Conservation (phyloP, 1,140 invertebrate genomes). For the Drosophila kepulauana region DNA sequence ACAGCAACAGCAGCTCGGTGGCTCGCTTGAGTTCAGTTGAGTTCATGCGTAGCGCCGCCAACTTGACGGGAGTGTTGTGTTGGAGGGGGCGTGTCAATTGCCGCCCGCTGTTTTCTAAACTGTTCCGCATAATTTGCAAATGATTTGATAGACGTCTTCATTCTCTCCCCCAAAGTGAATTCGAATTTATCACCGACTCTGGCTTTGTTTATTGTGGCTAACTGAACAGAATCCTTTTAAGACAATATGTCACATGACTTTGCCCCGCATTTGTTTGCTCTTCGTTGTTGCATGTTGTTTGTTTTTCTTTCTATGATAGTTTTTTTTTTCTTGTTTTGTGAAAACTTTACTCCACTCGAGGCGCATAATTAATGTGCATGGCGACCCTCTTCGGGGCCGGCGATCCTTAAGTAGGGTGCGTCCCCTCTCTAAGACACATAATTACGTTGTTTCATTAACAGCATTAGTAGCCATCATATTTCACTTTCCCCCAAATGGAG, state of each 20-base stretch:
- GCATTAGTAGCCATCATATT: conserved; percentile 80
- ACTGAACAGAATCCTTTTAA: conserved; percentile 70
- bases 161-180: neutral
- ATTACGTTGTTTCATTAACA: conserved; percentile 83
- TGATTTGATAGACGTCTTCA: conserved; percentile 51
- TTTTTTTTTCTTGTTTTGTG: conserved; percentile 17
- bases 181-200: conserved; percentile 13
- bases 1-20: conserved; percentile 30
- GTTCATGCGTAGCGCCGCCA: conserved; percentile 53
- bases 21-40: conserved; percentile 64
- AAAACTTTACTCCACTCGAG: conserved; percentile 34
- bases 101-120: conserved; percentile 38
- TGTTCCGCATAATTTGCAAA: conserved; percentile 61
- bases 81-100: conserved; percentile 39
- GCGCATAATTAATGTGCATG: conserved; percentile 74
- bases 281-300: conserved; percentile 37
- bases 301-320: conserved; percentile 40
- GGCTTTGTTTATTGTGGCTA: conserved; percentile 12
- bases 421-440: conserved; percentile 68
- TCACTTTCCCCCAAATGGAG: conserved; percentile 50
- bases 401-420: conserved; percentile 70
- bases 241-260: conserved; percentile 65
- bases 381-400: conserved; percentile 40
- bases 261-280: conserved; percentile 58
- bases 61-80: neutral